A percentile compares a stretch with the other conserved stretches of the same genome.
Conservation (phyloP, 2,797 vertebrate species). For the Hirundo rustica region DNA sequence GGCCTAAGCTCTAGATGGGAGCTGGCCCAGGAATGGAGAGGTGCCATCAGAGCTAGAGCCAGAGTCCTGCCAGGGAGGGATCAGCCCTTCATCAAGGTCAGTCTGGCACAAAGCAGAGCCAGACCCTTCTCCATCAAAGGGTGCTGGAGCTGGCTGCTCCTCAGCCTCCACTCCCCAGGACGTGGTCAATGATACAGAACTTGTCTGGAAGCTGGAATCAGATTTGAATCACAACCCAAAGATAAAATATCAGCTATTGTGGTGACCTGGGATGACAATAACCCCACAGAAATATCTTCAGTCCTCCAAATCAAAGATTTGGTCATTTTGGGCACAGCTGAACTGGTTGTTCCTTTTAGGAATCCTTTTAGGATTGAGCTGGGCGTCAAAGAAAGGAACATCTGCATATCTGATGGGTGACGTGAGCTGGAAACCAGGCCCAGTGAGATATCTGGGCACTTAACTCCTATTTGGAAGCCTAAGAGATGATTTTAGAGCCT, state of each 20-base stretch:
- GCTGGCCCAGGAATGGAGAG: neutral
- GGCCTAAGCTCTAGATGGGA: neutral
- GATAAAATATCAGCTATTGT: neutral
- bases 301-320: neutral
- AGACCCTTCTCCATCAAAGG: neutral
- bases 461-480: neutral
- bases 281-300: rapidly evolving
- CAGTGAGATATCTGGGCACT: neutral
- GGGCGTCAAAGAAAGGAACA: neutral
- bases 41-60: neutral
- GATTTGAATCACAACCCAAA: neutral
- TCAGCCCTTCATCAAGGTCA: neutral
- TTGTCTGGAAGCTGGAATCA: neutral
- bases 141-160: neutral
- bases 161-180: neutral
- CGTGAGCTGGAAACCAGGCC: neutral
- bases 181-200: neutral
- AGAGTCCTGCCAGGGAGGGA: neutral
- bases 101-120: rapidly evolving
- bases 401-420: neutral
- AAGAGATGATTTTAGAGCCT: neutral
- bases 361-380: neutral
- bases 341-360: neutral
- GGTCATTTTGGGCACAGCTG: neutral
- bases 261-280: neutral